Percentiles rank a stretch among this genome's conserved stretches.
Evolutionary conservation across 2,113 vertebrate species (phyloP).

Genomic region (Serinus canaria): DNA sequence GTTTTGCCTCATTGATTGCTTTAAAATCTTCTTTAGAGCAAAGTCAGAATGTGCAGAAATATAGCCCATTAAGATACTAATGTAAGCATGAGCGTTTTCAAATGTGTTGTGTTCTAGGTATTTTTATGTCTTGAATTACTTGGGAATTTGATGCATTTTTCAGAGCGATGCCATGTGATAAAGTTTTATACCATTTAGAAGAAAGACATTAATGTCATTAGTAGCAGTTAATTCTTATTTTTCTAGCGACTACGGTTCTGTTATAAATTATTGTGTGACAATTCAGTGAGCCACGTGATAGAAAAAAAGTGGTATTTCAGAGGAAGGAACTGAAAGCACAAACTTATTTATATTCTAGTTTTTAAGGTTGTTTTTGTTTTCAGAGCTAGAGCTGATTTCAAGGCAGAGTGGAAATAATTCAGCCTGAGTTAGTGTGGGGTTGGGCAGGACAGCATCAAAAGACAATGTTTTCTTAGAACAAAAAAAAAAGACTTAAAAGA

Average conservation of each 20-base stretch:
- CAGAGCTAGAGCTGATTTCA: background rate
- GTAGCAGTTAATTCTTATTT: constrained; percentile 23
- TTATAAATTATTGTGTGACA: background rate
- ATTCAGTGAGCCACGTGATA: background rate
- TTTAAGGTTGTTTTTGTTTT: background rate
- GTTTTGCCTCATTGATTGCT: background rate
- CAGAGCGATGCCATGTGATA: background rate
- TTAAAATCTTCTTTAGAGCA: background rate
- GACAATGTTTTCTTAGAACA: background rate
- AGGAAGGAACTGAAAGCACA: background rate
- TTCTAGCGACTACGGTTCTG: background rate
- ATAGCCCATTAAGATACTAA: constrained; percentile 23
- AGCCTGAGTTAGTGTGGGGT: background rate
- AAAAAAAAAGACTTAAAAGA: background rate
- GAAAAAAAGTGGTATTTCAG: constrained; percentile 7
- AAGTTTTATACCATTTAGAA: constrained; percentile 2
- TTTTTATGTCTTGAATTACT: constrained; percentile 25
- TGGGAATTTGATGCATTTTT: constrained; percentile 17
- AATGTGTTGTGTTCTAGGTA: background rate
- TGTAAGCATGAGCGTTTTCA: background rate
- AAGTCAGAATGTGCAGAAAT: constrained; percentile 18
- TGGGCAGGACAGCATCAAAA: background rate
- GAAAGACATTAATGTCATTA: constrained; percentile 27
- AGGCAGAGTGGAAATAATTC: background rate
- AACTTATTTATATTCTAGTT: constrained; percentile 4